These are phyloP conservation scores for Anagyrus pseudococci DNA, from an alignment of 2,888 invertebrate species.

Conservation along the genomic window DNA sequence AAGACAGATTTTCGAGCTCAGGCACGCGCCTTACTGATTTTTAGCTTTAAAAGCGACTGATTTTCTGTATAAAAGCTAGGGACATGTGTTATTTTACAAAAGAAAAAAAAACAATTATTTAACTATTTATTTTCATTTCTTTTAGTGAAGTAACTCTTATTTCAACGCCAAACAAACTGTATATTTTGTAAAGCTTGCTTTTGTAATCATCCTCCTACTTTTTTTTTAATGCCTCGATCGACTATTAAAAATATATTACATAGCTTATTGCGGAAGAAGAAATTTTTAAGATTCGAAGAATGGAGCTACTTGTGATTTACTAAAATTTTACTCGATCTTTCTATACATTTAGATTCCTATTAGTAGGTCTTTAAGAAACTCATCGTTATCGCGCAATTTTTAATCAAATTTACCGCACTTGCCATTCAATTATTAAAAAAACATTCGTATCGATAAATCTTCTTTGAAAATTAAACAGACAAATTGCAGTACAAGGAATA, in stretches of 20 bases:
- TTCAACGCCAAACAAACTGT: conserved; percentile 18
- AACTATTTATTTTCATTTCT: conserved; percentile 33
- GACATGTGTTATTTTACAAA: too few species aligned
- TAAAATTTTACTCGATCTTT: conserved; percentile 34
- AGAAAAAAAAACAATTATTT: conserved; percentile 29
- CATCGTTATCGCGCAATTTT: conserved; percentile 27
- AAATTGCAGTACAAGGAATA: neutral
- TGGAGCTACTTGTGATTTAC: conserved; percentile 26
- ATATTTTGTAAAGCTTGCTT: conserved; percentile 32
- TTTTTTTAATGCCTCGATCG: conserved; percentile 13
- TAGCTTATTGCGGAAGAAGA: conserved; percentile 15
- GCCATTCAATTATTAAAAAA: conserved; percentile 17
- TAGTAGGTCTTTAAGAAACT: conserved; percentile 29
- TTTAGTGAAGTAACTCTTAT: conserved; percentile 18
- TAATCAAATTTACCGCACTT: conserved; percentile 23
- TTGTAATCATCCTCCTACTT: conserved; percentile 17
- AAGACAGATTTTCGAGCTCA: conserved; percentile 23
- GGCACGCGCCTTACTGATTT: conserved; percentile 22
- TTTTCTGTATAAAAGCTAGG: conserved; percentile 22
- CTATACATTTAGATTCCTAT: conserved; percentile 31
- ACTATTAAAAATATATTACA: conserved; percentile 7
- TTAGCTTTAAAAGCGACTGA: conserved; percentile 20
- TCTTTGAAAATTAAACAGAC: neutral
- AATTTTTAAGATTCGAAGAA: conserved; percentile 10
- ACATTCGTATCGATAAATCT: neutral